Base-by-base conservation (phyloP, 1,140 invertebrate genomes). In the Eupristina koningsbergeri region DNA sequence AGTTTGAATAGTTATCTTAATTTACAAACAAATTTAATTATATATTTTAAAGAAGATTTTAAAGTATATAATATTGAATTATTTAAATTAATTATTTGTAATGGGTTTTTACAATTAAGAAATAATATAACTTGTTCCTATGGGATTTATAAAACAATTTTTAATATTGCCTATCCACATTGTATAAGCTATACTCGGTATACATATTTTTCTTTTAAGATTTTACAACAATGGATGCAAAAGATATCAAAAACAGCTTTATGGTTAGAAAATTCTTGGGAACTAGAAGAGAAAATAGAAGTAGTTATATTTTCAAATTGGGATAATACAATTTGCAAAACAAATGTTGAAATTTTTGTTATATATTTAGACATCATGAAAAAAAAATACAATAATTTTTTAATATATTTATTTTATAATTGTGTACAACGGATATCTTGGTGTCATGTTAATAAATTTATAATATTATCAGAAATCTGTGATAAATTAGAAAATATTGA, bases 191-290 rank as follows among this genome's bases (percentile, higher is more conserved):
- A 92, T 53, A 90, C 90, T 11, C 85, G 83, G 82, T 86, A 91
- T 50, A 88, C 89, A 39, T 91, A 90, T 76, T 88, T 91, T 19
- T 87, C 91, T 31, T 89, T 90, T 63, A 90, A 90, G 81, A 81
- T 90, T 78, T 76, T 92, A 17, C 74, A 88, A 26, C 82, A 76
- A 3, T 92, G 90, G 90, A 85, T 92, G 26, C 61, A 87, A n/a
- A 85, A 53, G 64, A 89, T 86, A 0, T 80, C 41, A 29, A 78
- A 88, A 76, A 87, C 58, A 41, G 17, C 80, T 76, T 89, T 90
- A 67, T 91, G 90, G 91, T 19, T 47, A 26, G 64, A 75, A 9
- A 82, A 84, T 67, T 41, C 81, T 69, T 26, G 34, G 7, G 64
- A 79, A 36, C 19, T 89, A 17, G 90, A 91, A 75, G 85, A 78